Base-by-base conservation (phyloP, 2,797 vertebrate genomes). In the Streptopelia turtur region DNA sequence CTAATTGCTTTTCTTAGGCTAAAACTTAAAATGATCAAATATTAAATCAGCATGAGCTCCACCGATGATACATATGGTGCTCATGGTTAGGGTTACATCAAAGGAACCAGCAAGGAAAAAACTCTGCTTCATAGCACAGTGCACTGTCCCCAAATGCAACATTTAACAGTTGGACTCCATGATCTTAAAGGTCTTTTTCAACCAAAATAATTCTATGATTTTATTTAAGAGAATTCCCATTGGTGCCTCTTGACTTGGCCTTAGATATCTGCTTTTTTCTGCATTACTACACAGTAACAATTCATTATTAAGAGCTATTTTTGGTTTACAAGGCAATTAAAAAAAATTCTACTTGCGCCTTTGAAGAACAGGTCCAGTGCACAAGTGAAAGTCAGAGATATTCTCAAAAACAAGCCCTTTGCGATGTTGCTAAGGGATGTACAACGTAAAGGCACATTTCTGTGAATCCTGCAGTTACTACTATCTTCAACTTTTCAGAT, bases 41-140 rank as follows among this genome's bases (percentile, higher is more conserved):
- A 70, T 43, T 28, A 47, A 43, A 47, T 16, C 24, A 13, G 16
- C 24, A 11, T 0, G 41, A 87, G 64, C 37, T 83, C 21, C 60
- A 4, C 43, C 23, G 37, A 37, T 0, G 8, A n/a, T 2, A 21
- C 33, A 9, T 1, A 3, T 9, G 23, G 37, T 4, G 59, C 68
- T 79, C 31, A 56, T 5, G 16, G 52, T 35, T 4, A 12, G 22
- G 37, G 41, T 24, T 8, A 71, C 49, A 63, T 27, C 55, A 30
- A 68, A 74, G 83, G 39, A 41, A 60, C 28, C 6, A 30, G 59
- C 25, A 8, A 56, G 31, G 59, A 49, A 35, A n/a, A 50, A 69
- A 10, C 59, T 21, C 56, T 6, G 53, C 70, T n/a, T 17, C 59
- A 4, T 3, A 14, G 50, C 53, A 27, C 1, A 3, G n/a, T 5